Percentiles rank a stretch among this genome's conserved stretches.
Conservation (phyloP, 2,113 vertebrate species). For the Raja brachyura region DNA sequence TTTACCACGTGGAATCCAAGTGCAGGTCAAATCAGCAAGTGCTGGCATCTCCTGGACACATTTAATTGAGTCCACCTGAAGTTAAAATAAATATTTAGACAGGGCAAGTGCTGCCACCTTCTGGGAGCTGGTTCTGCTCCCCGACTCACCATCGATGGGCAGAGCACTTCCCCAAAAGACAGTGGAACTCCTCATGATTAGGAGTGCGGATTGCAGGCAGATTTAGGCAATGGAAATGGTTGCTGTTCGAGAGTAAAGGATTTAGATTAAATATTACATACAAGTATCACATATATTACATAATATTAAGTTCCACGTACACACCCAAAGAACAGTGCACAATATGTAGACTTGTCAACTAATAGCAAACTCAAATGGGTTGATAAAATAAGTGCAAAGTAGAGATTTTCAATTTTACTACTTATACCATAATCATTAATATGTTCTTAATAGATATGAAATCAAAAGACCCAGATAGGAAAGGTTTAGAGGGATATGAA, state of each 20-base stretch:
- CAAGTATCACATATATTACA: not conserved
- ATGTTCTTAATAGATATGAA: not conserved
- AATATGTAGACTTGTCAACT: not conserved
- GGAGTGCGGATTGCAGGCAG: not conserved
- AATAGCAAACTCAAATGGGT: not conserved
- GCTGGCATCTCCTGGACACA: not conserved
- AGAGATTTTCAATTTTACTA: not conserved
- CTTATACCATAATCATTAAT: not conserved
- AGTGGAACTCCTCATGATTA: not conserved
- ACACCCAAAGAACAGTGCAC: not conserved
- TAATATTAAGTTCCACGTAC: too few species aligned
- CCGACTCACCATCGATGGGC: not conserved
- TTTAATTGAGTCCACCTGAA: not conserved
- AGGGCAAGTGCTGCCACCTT: conserved; percentile 26
- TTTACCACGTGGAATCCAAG: not conserved
- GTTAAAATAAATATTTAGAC: conserved; percentile 1
- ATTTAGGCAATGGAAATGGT: too few species aligned
- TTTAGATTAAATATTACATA: not conserved
- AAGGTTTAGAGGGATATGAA: too few species aligned
- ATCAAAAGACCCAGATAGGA: too few species aligned
- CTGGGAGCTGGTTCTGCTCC: not conserved
- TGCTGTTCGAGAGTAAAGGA: not conserved
- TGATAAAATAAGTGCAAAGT: not conserved
- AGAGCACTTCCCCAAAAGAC: not conserved
- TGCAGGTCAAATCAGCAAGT: not conserved